Base-by-base conservation (phyloP, 2,113 vertebrate genomes). In the Dromaius novaehollandiae region DNA sequence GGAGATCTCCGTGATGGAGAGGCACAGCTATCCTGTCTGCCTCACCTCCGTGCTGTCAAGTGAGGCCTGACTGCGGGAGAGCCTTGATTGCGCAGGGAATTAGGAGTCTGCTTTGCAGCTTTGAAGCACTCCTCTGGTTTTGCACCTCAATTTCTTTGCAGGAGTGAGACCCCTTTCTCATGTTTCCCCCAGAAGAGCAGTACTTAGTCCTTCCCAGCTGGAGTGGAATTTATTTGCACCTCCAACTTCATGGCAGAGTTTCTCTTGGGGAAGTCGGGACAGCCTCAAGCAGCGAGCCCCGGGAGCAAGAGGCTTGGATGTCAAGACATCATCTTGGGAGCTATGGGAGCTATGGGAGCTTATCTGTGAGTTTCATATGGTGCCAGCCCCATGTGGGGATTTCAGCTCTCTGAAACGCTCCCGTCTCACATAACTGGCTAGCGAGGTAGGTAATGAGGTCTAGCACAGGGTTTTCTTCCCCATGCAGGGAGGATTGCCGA, bases 401-500 rank as follows among this genome's bases (percentile, higher is more conserved):
- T n/a, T 48, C 14, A 55, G 32, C 61, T 26, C 20, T 44, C 24
- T 10, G 22, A 32, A 26, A 17, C 40, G 86, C 16, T 51, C 46
- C 38, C 15, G 1, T 60, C 22, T 53, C 40, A 7, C 30, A 5
- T 46, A 71, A 22, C 60, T 36, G 25, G 58, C 66, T 18, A 25
- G 34, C 22, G 50, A 69, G 38, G n/a, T 28, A 65, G 53, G 40
- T 53, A 71, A 25, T 20, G 3, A 42, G n/a, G 4, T n/a, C 40
- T 2, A 30, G 24, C 30, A 2, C 30, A 28, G 36, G 2, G 0
- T 24, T 46, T 30, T 65, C 8, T 8, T 78, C 19, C 46, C 48
- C 34, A 5, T 1, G 1, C 0, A 12, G 34, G 38, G 13, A 14
- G 7, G 48, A 32, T 80, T 18, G 11, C 80, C 13, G 3, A 0